A percentile compares a stretch with the other conserved stretches of the same genome.
These are phyloP conservation scores for Lasioglossum zephyrum DNA, from an alignment of 2,888 invertebrate species.

Conservation along the genomic window DNA sequence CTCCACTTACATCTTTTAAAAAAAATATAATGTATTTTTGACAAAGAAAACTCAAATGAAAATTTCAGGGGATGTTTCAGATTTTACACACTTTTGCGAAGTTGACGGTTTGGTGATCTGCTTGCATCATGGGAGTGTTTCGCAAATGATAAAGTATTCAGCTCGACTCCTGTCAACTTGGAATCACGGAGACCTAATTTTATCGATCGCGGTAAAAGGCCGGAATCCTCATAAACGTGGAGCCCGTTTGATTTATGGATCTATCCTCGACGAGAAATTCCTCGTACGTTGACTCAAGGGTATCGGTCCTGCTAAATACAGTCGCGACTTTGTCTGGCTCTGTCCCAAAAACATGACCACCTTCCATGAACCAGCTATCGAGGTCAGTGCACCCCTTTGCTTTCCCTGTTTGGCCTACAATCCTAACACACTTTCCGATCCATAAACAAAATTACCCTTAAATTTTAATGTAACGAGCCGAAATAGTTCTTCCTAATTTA, in stretches of 20 bases:
- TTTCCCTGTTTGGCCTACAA: constrained; percentile 40
- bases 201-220: constrained; percentile 54
- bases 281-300: constrained; percentile 75
- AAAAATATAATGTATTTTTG: neutral
- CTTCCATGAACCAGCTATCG: constrained; percentile 73
- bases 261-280: constrained; percentile 61
- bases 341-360: constrained; percentile 71
- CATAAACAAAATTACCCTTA: neutral
- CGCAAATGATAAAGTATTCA: neutral
- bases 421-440: constrained; percentile 23
- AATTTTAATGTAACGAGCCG: neutral
- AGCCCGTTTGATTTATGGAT: constrained; percentile 71
- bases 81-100: neutral
- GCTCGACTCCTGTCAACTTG: neutral
- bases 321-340: constrained; percentile 76
- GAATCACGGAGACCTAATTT: constrained; percentile 55
- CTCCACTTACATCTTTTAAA: neutral
- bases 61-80: neutral
- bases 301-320: constrained; percentile 69
- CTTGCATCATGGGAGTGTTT: neutral
- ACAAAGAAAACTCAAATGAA: neutral
- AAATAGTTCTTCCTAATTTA: neutral
- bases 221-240: constrained; percentile 47
- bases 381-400: constrained; percentile 67
- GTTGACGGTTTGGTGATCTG: neutral